Base-by-base conservation (phyloP, 2,888 invertebrate genomes). In the Nomada fucata region DNA sequence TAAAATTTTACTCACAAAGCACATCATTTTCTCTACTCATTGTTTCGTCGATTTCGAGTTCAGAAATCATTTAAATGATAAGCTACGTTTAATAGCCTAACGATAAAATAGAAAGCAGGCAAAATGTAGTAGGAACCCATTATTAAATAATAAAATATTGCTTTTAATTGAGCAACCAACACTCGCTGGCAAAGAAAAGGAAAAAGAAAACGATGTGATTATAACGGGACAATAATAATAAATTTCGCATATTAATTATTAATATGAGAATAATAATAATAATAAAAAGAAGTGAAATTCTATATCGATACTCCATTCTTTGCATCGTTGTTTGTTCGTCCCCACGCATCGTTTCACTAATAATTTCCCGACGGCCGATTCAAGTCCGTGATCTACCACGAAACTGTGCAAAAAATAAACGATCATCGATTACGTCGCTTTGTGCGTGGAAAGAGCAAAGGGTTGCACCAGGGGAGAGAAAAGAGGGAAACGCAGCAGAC, bases 401-500 rank as follows among this genome's bases (percentile, higher is more conserved):
- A 59, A 71, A 57, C 63, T 42, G n/a, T 42, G 50, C 23, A 75
- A 64, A 64, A 63, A 76, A 68, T 44, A 72, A 65, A 23, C 52
- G 52, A 67, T 50, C 36, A 76, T 57, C 65, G 63, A 71, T 72
- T 42, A 50, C 20, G 18, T 15, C 47, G 64, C 36, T 72, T 26
- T n/a, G 55, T 76, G 63, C 72, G 72, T 72, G 55, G 59, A 63
- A 75, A 71, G 67, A 76, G 73, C 47, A 70, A 68, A 55, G 73
- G 76, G 71, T 59, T 73, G 83, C 57, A 36, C 50, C 23, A 65
- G 59, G 61, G 82, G 63, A 67, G 50, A 73, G 76, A 71, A 81
- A 61, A 78, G 80, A 76, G 68, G 75, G 76, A 71, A 79, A 76
- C 64, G 70, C 53, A 60, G 57, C 72, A 72, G 77, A 77, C 71